Evolutionary conservation across 2,797 vertebrate species (phyloP).

Genomic region (Catamblyrhynchus diadema): DNA sequence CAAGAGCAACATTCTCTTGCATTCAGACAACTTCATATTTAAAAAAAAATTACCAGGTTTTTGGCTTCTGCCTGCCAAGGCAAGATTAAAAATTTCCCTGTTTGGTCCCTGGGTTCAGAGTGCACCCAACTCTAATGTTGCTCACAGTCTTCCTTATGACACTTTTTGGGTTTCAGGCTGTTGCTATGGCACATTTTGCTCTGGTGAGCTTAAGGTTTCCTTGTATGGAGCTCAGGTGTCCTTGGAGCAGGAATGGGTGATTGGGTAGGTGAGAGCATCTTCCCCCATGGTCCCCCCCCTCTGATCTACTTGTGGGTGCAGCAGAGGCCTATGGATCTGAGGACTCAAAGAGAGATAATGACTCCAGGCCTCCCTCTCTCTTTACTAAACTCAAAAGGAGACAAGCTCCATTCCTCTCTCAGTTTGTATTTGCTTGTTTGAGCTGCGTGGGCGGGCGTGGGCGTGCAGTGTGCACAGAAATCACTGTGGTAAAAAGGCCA

Average conservation of each 20-base stretch:
- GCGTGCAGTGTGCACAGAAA: neutral
- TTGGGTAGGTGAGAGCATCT: neutral
- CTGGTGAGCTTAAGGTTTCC: neutral
- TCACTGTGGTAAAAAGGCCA: neutral
- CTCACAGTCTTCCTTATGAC: neutral
- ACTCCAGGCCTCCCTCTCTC: neutral
- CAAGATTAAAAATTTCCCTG: neutral
- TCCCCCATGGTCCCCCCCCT: neutral
- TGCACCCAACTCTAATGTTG: neutral
- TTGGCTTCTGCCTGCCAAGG: neutral
- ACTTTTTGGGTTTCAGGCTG: neutral
- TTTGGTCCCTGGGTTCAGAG: neutral
- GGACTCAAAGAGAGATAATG: neutral
- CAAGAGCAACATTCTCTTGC: neutral
- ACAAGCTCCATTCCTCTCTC: neutral
- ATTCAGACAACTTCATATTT: neutral
- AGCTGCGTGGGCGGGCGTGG: neutral
- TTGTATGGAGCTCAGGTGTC: neutral
- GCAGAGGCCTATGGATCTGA: neutral
- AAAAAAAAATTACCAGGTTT: neutral
- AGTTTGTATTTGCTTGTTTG: neutral
- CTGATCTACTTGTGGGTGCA: neutral
- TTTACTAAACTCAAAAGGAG: neutral
- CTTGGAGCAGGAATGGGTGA: neutral
- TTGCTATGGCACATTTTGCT: slow-evolving; percentile 19